Base-by-base conservation (phyloP, 2,797 vertebrate species). In the Mormyrus hasselquistii region DNA sequence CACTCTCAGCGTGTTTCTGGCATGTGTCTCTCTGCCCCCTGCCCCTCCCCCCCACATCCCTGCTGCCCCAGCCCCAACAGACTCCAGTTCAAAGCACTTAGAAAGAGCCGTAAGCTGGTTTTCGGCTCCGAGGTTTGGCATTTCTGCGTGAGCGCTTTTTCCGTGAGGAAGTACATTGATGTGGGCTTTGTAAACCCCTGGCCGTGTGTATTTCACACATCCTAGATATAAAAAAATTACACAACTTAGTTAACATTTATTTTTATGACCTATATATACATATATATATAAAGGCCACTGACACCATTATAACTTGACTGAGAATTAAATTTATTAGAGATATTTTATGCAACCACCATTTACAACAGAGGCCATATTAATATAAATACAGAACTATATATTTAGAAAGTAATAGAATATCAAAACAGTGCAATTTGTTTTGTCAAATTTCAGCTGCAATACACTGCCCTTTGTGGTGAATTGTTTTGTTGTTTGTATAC, bases 61-160 rank as follows among this genome's bases (percentile, higher is more conserved):
- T 47, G 14, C 49, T 52, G 4, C 12, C 88, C 69, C 29, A 22
- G 29, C 53, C 88, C 19, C 53, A 83, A 14, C 14, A 83, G 88
- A 47, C 41, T 88, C 73, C 76, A 88, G 53, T 83, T 83, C 73
- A 59, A 83, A 83, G 49, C 87, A 52, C 87, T 88, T 83, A 29
- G 52, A 88, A 88, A 88, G 29, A 44, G 88, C 55, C 76, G 14
- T 53, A 88, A 88, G 88, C 55, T n/a, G 76, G 55, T 82, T 44
- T 88, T 88, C 44, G 12, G 76, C 50, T 10, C 47, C 6, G 73
- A 82, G 88, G 12, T 14, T 34, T 38, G 87, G 76, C 73, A 22
- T 88, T 57, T 55, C 16, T 82, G 53, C 10, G n/a, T 10, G 53
- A 88, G 73, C 2, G 19, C 50, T 73, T 16, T 55, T 88, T 38